Evolutionary conservation across 2,888 invertebrate species (phyloP).

Genomic region (Zootermopsis nevadensis): DNA sequence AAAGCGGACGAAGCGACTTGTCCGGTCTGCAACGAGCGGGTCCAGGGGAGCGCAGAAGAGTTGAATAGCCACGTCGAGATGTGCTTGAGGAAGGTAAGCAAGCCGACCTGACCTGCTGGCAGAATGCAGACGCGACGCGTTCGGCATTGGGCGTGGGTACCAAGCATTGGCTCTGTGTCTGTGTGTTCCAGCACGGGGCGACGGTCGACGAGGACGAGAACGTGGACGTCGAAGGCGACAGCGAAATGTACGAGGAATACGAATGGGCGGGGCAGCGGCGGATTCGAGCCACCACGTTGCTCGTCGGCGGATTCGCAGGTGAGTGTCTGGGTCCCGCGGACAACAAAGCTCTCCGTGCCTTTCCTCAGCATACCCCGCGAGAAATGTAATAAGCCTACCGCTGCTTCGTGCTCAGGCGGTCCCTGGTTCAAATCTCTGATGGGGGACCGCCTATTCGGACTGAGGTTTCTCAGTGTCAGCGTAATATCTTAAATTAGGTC

Average conservation of each 20-base stretch:
- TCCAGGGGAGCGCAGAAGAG: constrained; percentile 72
- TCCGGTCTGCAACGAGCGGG: constrained; percentile 82
- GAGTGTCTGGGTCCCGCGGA: no score
- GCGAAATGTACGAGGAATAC: constrained; percentile 68
- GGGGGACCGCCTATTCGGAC: no score
- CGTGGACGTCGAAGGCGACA: constrained; percentile 82
- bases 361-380: no score
- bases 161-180: background rate
- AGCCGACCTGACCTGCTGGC: constrained; percentile 50
- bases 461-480: no score
- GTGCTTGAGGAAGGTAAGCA: constrained; percentile 71
- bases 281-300: constrained; percentile 77
- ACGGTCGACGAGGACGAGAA: constrained; percentile 79
- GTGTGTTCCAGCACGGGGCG: constrained; percentile 57
- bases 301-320: constrained; percentile 75
- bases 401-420: no score
- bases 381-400: no score
- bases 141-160: no score
- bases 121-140: no score
- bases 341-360: no score
- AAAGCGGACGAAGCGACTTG: constrained; percentile 77
- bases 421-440: no score
- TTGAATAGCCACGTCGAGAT: constrained; percentile 79
- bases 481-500: no score
- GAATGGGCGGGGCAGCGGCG: constrained; percentile 85